Conservation (phyloP, 2,888 invertebrate genomes). For the Prosapia bicincta region DNA sequence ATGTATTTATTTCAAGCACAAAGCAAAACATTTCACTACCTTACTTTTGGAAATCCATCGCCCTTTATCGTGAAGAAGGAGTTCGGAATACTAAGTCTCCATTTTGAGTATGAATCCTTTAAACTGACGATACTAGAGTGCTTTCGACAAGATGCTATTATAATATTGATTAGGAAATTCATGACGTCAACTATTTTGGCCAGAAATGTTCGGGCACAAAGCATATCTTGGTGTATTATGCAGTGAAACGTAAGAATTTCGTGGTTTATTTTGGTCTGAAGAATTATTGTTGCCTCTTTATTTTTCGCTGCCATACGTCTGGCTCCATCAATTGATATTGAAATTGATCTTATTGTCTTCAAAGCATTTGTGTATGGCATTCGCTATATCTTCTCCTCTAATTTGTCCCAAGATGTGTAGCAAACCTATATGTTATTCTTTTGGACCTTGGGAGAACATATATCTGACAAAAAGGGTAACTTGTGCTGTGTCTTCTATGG, state of each 20-base stretch:
- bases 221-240: no score
- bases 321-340: constrained; percentile 40
- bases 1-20: no score
- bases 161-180: constrained; percentile 38
- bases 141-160: constrained; percentile 37
- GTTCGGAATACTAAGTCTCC: constrained; percentile 35
- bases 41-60: constrained; percentile 36
- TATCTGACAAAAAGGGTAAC: no score
- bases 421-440: constrained; percentile 36
- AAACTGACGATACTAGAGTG: no score
- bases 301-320: constrained; percentile 32
- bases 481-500: constrained; percentile 41
- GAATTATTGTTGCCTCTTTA: not conserved
- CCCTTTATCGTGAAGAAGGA: constrained; percentile 36
- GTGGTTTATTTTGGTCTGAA: no score
- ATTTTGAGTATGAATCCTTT: constrained; percentile 33
- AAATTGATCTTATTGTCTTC: constrained; percentile 29
- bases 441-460: constrained; percentile 34
- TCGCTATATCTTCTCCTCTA: constrained; percentile 39
- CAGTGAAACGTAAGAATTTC: no score
- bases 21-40: constrained; percentile 38
- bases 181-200: constrained; percentile 38
- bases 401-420: constrained; percentile 34
- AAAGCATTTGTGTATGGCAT: constrained; percentile 36
- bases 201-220: constrained; percentile 36